Evolutionary conservation across 2,888 invertebrate species (phyloP).

Genomic region (Drosophila ezoana): DNA sequence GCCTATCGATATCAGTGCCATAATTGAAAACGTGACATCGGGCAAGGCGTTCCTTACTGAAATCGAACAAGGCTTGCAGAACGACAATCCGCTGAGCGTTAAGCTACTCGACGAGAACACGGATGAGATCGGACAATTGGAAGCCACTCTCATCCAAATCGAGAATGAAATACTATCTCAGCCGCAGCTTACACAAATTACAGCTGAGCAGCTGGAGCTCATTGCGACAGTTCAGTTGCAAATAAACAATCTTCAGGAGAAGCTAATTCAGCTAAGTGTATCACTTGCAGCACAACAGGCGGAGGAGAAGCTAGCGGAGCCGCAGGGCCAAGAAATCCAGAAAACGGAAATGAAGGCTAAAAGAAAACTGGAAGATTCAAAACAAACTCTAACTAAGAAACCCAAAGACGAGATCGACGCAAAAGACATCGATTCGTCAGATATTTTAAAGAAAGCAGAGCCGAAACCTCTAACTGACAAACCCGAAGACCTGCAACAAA

Average conservation of each 20-base stretch:
- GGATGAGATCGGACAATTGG: conserved; percentile 66
- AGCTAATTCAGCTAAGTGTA: conserved; percentile 47
- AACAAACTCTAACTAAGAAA: conserved; percentile 21
- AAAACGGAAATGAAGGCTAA: conserved; percentile 32
- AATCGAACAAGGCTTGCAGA: conserved; percentile 74
- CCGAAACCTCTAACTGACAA: not conserved
- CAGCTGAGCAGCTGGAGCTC: conserved; percentile 59
- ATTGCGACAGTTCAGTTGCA: conserved; percentile 75
- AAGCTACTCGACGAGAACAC: conserved; percentile 71
- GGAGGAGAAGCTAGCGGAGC: not conserved
- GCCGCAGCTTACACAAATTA: conserved; percentile 57
- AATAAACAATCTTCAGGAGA: conserved; percentile 67
- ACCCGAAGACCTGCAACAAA: conserved; percentile 3
- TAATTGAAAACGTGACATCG: conserved; percentile 71
- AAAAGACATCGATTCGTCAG: conserved; percentile 7
- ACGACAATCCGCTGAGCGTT: conserved; percentile 62
- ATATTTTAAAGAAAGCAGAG: not conserved
- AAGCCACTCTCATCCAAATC: conserved; percentile 63
- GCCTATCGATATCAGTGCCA: conserved; percentile 56
- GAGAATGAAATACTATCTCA: conserved; percentile 74
- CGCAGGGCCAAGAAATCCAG: not conserved
- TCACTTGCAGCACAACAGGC: conserved; percentile 8
- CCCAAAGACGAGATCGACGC: conserved; percentile 43
- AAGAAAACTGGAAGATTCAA: conserved; percentile 28
- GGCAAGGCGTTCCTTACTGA: conserved; percentile 73